Base-by-base conservation (phyloP, 2,797 vertebrate genomes). In the Cuculus canorus region DNA sequence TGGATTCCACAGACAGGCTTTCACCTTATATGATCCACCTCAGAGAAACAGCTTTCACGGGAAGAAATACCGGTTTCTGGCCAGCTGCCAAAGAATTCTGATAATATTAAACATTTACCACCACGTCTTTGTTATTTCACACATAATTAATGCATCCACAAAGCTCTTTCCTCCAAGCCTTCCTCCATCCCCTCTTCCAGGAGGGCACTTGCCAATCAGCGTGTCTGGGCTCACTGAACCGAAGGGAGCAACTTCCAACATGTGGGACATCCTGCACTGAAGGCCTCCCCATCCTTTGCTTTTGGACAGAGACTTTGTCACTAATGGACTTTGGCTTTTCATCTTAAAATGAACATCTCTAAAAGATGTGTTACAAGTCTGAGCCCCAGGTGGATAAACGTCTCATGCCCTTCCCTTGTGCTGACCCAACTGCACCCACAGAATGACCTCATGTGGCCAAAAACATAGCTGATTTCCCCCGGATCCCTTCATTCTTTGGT, bases 201-300 rank as follows among this genome's bases (percentile, higher is more conserved):
- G 14, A 82, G 12, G 10, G 17, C 17, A 23, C 15, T 60, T 68
- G 23, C 6, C 41, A 32, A 23, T 27, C 48, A 43, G 27, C 0
- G 1, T 1, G 4, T 45, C 47, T 25, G 30, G 48, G 56, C 28
- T 78, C 28, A 41, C 24, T 30, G 50, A 66, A 54, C 16, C 24
- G 37, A 47, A 86, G 30, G 33, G 33, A 70, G 28, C 4, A n/a
- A 65, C 35, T 52, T 69, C 43, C 63, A 39, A 25, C 60, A 60
- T 2, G 0, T 16, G 45, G 33, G 39, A 50, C 2, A 7, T 0
- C 0, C 21, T 37, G 30, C 43, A 39, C 8, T 4, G 39, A 68
- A 5, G 17, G 8, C 24, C 50, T 56, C 68, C 33, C 52, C 11
- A 22, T 9, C 7, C 57, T 63, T 25, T 90, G 10, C 33, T 54